Conservation (phyloP, 2,113 vertebrate species). For the Seriola quinqueradiata region DNA sequence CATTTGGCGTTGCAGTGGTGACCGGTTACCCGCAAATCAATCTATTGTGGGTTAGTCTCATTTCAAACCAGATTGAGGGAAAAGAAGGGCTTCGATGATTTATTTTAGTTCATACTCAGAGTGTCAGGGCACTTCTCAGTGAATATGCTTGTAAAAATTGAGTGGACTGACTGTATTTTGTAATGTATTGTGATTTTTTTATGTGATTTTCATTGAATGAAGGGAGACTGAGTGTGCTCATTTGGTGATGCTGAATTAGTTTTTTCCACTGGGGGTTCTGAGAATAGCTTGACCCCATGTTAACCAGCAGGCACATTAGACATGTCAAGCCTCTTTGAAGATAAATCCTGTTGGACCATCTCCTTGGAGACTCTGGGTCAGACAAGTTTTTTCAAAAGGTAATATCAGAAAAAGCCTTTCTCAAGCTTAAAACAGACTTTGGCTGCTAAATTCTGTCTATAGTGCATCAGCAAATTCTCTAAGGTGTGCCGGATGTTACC, state of each 20-base stretch:
- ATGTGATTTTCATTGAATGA: constrained; percentile 28
- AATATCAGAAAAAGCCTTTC: constrained; percentile 26
- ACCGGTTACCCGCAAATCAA: constrained; percentile 46
- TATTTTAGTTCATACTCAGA: constrained; percentile 27
- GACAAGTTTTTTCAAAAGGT: constrained; percentile 28
- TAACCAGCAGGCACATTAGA: constrained; percentile 58
- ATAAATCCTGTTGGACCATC: constrained; percentile 59
- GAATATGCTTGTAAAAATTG: not conserved
- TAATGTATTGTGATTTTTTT: constrained; percentile 16
- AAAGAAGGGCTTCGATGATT: constrained; percentile 27
- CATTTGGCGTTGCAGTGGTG: not conserved
- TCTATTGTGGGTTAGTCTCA: constrained; percentile 34
- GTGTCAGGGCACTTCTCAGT: constrained; percentile 15
- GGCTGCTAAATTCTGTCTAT: not conserved
- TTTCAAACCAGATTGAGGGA: constrained; percentile 37
- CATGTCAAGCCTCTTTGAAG: constrained; percentile 58
- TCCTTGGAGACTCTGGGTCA: constrained; percentile 48
- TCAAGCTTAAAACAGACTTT: not conserved
- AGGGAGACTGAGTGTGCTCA: constrained; percentile 29
- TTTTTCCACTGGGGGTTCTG: constrained; percentile 58
- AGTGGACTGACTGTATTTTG: constrained; percentile 37
- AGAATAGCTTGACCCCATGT: constrained; percentile 66
- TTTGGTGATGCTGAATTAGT: constrained; percentile 25
- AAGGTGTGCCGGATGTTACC: constrained; percentile 32
- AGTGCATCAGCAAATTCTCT: constrained; percentile 22